Percentiles rank a stretch among this genome's conserved stretches.
These are phyloP conservation scores for Odontophorus gujanensis DNA, from an alignment of 2,113 vertebrate genomes.

Conservation along the genomic window DNA sequence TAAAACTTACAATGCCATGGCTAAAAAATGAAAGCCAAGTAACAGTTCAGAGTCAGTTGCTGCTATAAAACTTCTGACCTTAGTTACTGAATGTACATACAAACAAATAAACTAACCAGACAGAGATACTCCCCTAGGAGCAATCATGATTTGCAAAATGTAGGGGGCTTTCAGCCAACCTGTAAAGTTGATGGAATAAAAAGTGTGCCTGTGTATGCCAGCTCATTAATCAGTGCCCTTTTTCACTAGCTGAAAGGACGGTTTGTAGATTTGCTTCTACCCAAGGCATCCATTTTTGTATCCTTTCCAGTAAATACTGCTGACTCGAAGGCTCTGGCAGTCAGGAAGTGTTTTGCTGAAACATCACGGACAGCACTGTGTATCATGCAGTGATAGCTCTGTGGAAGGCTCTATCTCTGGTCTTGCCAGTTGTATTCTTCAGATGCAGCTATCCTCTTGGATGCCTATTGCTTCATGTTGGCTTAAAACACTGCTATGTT, in stretches of 20 bases:
- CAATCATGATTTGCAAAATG: constrained; percentile 61
- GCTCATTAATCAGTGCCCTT: constrained; percentile 41
- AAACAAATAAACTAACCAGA: constrained; percentile 70
- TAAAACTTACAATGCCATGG: constrained; percentile 45
- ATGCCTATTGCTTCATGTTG: not conserved
- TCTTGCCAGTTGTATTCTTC: not conserved
- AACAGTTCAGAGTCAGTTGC: constrained; percentile 60
- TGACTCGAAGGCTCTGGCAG: not conserved
- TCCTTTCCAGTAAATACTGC: constrained; percentile 23
- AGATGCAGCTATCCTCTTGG: not conserved
- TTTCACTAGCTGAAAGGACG: constrained; percentile 10
- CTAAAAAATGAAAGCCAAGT: constrained; percentile 63
- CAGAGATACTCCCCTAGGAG: constrained; percentile 49
- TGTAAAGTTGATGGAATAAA: constrained; percentile 33
- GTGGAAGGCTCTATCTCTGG: not conserved
- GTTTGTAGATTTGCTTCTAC: constrained; percentile 1
- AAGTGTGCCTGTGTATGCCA: constrained; percentile 20
- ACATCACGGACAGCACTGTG: fast-evolving
- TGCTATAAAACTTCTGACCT: constrained; percentile 71
- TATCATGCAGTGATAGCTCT: not conserved
- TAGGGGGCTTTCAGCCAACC: constrained; percentile 59
- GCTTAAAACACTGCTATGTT: not conserved
- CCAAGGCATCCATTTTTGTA: not conserved
- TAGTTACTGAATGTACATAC: constrained; percentile 67
- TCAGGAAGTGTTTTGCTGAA: not conserved